Percentiles rank a stretch among this genome's conserved stretches.
phyloP scores from a whole-genome alignment of 2,888 invertebrate genomes.

The Synergus gifuensis region DNA sequence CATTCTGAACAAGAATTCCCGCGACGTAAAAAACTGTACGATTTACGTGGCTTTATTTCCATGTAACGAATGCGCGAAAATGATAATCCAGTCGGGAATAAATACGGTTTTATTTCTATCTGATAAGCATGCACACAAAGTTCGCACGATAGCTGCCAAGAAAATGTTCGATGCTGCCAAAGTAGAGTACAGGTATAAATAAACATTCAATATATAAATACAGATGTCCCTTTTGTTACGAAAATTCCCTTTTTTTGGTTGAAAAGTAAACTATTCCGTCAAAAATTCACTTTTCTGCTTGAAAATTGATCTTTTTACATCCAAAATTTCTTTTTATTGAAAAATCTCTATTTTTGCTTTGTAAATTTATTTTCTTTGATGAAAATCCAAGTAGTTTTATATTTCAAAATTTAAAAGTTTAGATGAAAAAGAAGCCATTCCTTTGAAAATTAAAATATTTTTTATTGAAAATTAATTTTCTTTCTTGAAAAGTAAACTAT shows the following conservation, averaged over 20 bases:
- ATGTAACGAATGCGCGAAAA: conserved; percentile 98
- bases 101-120: conserved; percentile 88
- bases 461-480: background rate
- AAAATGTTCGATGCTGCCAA: conserved; percentile 89
- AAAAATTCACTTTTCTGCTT: too few species aligned
- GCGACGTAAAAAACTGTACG: conserved; percentile 87
- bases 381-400: too few species aligned
- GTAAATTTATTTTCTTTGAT: too few species aligned
- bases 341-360: too few species aligned
- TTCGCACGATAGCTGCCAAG: conserved; percentile 86
- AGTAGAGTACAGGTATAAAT: conserved; percentile 82
- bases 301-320: too few species aligned
- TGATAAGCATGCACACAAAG: conserved; percentile 87
- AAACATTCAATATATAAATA: background rate
- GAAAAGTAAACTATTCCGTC: too few species aligned
- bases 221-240: background rate
- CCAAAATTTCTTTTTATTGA: too few species aligned
- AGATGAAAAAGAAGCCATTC: too few species aligned
- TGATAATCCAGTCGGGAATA: conserved; percentile 96
- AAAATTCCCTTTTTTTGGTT: too few species aligned
- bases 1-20: conserved; percentile 92
- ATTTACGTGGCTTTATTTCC: conserved; percentile 96
- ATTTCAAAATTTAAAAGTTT: too few species aligned
- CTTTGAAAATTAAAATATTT: background rate
- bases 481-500: too few species aligned